These are phyloP conservation scores for Mesochorus sp. DNA, from an alignment of 2,888 invertebrate species.

Conservation along the genomic window DNA sequence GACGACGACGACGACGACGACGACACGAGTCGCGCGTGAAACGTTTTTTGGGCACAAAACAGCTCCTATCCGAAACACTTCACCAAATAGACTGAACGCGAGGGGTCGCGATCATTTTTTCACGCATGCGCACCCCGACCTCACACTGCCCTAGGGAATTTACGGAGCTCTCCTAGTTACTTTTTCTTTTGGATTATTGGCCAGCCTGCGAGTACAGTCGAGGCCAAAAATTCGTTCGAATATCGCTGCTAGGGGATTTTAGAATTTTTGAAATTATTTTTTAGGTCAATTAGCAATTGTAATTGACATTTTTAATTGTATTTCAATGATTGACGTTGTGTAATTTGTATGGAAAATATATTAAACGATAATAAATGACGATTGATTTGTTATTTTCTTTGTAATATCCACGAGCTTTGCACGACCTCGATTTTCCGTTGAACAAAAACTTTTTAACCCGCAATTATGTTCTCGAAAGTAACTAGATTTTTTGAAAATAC, in stretches of 20 bases:
- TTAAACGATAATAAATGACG: no score
- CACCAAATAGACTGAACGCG: constrained; percentile 74
- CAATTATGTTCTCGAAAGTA: neutral
- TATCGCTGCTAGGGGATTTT: no score
- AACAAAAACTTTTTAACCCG: neutral
- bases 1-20: constrained; percentile 54
- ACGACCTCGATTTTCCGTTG: neutral
- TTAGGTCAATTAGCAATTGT: no score
- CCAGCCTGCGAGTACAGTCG: no score
- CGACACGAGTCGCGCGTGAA: constrained; percentile 67
- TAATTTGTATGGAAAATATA: no score
- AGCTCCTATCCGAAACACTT: constrained; percentile 75
- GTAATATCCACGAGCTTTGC: no score
- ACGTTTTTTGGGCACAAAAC: constrained; percentile 53
- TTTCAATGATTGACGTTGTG: no score
- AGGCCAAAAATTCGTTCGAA: no score
- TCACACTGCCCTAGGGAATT: neutral
- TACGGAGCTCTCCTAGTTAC: neutral
- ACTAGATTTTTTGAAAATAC: constrained; percentile 25
- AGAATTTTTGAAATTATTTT: no score
- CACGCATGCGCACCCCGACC: constrained; percentile 68
- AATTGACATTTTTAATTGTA: no score
- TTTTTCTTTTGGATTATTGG: neutral
- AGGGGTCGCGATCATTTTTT: constrained; percentile 72
- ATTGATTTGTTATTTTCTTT: no score